These are phyloP conservation scores for Cygnus buccinator DNA, from an alignment of 2,113 vertebrate species.

Conservation along the genomic window DNA sequence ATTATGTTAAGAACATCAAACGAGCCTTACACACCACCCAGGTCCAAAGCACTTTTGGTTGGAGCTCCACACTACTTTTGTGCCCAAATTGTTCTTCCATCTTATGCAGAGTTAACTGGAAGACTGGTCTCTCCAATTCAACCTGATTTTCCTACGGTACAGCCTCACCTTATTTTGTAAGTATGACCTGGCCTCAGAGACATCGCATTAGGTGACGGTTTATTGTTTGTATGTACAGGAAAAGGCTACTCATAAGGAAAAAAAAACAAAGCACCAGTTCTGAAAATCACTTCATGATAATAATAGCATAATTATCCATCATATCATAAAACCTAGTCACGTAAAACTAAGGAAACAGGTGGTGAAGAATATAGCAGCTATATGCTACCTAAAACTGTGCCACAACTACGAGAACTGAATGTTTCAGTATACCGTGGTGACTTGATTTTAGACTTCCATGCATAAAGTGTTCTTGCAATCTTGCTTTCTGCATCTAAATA, in stretches of 20 bases:
- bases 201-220: background rate
- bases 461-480: background rate
- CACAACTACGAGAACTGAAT: background rate
- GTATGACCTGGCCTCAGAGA: background rate
- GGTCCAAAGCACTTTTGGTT: background rate
- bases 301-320: background rate
- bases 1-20: background rate
- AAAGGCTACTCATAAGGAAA: constrained; percentile 29
- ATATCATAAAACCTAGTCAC: background rate
- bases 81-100: background rate
- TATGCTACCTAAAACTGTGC: background rate
- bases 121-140: background rate
- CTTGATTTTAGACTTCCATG: background rate
- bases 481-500: background rate
- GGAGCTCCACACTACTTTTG: background rate
- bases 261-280: constrained; percentile 27
- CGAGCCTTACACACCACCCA: background rate
- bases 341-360: background rate
- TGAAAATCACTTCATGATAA: constrained; percentile 37
- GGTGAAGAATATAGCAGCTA: background rate
- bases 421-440: background rate
- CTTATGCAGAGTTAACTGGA: background rate
- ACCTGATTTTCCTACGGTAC: background rate
- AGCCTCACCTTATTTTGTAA: background rate
- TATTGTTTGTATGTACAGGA: background rate